Evolutionary conservation across 2,113 vertebrate genomes (phyloP).

Genomic region (Dryoscopus gambensis): DNA sequence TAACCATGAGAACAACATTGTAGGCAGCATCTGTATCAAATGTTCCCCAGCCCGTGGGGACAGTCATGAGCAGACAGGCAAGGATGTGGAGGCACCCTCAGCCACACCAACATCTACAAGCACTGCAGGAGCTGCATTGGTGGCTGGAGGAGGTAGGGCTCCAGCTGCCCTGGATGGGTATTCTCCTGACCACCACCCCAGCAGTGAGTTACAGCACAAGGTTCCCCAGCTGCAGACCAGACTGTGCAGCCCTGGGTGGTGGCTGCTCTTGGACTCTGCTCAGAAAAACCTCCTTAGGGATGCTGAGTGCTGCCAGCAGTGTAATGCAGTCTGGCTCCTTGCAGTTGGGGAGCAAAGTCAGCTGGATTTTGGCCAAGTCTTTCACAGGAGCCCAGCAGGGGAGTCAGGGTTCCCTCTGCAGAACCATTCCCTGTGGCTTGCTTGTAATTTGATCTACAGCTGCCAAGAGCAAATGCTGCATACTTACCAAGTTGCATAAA

Average conservation of each 20-base stretch:
- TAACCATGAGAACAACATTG: rapidly evolving
- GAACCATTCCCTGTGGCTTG: slow-evolving; percentile 11
- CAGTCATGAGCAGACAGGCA: rapidly evolving
- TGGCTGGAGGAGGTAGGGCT: neutral
- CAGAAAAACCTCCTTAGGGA: neutral
- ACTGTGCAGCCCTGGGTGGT: neutral
- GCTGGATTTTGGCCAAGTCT: slow-evolving; percentile 23
- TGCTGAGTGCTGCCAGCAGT: slow-evolving; percentile 8
- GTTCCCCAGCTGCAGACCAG: slow-evolving; percentile 26
- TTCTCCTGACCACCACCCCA: neutral
- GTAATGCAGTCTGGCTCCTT: slow-evolving; percentile 4
- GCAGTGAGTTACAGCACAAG: neutral
- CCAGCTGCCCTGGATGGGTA: neutral
- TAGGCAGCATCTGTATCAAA: rapidly evolving
- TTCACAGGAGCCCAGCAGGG: neutral
- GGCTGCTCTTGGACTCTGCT: neutral
- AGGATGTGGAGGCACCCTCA: neutral
- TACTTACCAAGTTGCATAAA: neutral
- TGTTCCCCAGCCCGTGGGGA: neutral
- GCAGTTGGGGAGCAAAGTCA: slow-evolving; percentile 10
- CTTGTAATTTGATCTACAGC: slow-evolving; percentile 21
- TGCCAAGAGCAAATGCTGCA: neutral
- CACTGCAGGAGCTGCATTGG: neutral
- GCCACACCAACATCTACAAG: rapidly evolving
- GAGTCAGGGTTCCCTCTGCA: neutral